phyloP scores from a whole-genome alignment of 2,797 vertebrate species.

The Meda fulgida region DNA sequence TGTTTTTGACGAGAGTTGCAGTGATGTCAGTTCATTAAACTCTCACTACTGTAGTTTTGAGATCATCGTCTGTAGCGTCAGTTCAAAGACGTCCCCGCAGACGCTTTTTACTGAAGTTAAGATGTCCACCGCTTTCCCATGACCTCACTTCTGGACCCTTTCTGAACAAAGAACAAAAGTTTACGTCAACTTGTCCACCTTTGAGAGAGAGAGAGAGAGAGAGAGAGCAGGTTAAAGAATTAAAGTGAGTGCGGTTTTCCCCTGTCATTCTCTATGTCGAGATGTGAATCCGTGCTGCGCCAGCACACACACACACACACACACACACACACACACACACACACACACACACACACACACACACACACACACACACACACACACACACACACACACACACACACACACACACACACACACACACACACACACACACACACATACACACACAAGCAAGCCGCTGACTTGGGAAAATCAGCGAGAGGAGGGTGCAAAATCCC shows the following conservation, averaged over 20 bases:
- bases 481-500: slow-evolving; percentile 57
- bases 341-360: slow-evolving; percentile 37
- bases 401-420: slow-evolving; percentile 17
- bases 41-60: background rate
- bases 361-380: slow-evolving; percentile 37
- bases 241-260: background rate
- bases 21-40: slow-evolving; percentile 13
- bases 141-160: slow-evolving; percentile 40
- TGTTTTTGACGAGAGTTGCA: background rate
- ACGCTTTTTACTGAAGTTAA: slow-evolving; percentile 39
- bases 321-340: slow-evolving; percentile 40
- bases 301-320: slow-evolving; percentile 20
- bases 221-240: slow-evolving; percentile 12
- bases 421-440: slow-evolving; percentile 29
- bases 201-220: slow-evolving; percentile 7
- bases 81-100: slow-evolving; percentile 13
- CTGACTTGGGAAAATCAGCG: slow-evolving; percentile 55
- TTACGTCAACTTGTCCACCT: slow-evolving; percentile 37
- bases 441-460: slow-evolving; percentile 38
- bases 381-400: slow-evolving; percentile 13
- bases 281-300: slow-evolving; percentile 24
- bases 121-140: slow-evolving; percentile 36
- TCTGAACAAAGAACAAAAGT: slow-evolving; percentile 42
- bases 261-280: slow-evolving; percentile 41
- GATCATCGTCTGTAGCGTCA: slow-evolving; percentile 4